These are phyloP conservation scores for Hydrophis major DNA, from an alignment of 2,797 vertebrate genomes.

Conservation along the genomic window DNA sequence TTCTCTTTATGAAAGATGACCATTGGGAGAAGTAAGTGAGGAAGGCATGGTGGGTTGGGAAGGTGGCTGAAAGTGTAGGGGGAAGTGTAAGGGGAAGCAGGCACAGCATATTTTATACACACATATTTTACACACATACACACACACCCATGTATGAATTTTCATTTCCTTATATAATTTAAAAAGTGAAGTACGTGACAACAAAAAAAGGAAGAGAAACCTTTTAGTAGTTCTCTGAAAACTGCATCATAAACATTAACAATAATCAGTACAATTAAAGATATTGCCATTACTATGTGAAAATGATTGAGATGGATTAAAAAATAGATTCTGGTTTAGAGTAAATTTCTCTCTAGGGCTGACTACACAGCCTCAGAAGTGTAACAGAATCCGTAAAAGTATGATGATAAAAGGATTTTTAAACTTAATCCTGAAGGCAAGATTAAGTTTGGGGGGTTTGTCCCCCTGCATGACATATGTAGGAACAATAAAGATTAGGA, in stretches of 20 bases:
- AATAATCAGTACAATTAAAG: not conserved
- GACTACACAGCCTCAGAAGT: not conserved
- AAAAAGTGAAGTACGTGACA: not conserved
- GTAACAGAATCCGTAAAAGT: not conserved
- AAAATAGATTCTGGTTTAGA: not conserved
- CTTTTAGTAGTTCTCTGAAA: not conserved
- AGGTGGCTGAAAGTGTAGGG: not conserved
- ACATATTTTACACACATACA: no score
- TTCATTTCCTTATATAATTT: not conserved
- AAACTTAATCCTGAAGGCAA: not conserved
- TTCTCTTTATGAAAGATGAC: not conserved
- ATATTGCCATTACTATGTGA: not conserved
- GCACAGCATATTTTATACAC: no score
- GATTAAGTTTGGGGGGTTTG: not conserved
- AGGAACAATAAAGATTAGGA: not conserved
- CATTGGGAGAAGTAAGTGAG: not conserved
- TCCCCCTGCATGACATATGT: not conserved
- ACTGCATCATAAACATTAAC: not conserved
- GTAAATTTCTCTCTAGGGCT: not conserved
- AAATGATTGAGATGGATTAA: not conserved
- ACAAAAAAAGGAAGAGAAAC: not conserved
- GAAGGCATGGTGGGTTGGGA: not conserved
- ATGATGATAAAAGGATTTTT: not conserved
- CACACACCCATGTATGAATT: not conserved
- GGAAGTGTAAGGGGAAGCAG: not conserved